Conservation (phyloP, 1,140 invertebrate genomes). For the Euura lappo region DNA sequence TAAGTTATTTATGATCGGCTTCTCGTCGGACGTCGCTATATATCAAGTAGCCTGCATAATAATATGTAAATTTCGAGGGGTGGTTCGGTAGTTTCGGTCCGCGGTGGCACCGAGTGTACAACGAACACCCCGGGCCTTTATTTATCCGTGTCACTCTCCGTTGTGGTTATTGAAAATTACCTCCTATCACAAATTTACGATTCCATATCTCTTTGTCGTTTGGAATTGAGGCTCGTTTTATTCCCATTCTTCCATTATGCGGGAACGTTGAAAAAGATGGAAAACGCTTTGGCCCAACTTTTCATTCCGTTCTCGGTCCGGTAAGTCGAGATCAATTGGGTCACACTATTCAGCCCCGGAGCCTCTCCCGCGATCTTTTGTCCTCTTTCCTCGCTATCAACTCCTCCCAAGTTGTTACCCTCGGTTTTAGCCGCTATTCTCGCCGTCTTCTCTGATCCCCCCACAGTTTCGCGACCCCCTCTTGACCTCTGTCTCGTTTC, state of each 20-base stretch:
- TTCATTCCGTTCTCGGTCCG: background rate
- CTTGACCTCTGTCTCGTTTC: constrained; percentile 3
- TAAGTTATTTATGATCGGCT: constrained; percentile 7
- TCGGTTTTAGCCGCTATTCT: background rate
- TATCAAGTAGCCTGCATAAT: background rate
- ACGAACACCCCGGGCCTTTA: background rate
- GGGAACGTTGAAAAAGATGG: background rate
- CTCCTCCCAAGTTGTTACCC: background rate
- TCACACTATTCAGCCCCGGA: background rate
- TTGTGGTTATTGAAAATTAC: background rate
- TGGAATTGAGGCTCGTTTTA: background rate
- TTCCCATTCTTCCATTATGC: background rate
- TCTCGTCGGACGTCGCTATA: background rate
- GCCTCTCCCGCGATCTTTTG: background rate
- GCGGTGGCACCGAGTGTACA: background rate
- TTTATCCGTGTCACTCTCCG: background rate
- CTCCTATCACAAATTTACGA: background rate
- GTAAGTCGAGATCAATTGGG: constrained; percentile 6
- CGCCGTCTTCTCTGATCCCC: background rate
- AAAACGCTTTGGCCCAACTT: background rate
- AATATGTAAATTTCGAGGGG: background rate
- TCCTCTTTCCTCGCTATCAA: background rate
- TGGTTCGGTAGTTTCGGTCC: background rate
- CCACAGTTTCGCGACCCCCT: background rate
- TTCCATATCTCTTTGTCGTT: background rate